These are phyloP conservation scores for Aramus guarauna DNA, from an alignment of 2,113 vertebrate species.

Conservation along the genomic window DNA sequence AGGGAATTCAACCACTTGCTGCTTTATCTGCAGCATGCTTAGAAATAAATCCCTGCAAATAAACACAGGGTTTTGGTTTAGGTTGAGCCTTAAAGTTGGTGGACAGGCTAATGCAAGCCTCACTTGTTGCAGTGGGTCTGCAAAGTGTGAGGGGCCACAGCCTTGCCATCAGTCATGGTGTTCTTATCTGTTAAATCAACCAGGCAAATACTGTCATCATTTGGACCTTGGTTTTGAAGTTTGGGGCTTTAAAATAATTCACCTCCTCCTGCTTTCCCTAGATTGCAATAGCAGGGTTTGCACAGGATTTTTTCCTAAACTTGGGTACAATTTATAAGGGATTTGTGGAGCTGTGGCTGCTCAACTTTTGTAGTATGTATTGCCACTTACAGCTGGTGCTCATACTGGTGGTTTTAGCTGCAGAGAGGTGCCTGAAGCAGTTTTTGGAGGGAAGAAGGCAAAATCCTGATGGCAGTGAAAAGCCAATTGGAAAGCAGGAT, in stretches of 20 bases:
- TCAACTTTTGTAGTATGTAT: not conserved
- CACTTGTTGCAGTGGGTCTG: not conserved
- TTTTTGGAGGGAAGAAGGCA: not conserved
- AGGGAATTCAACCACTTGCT: not conserved
- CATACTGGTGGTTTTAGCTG: not conserved
- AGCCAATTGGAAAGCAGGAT: constrained; percentile 22
- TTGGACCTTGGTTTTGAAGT: not conserved
- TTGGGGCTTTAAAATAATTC: not conserved
- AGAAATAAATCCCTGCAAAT: not conserved
- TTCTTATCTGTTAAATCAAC: not conserved
- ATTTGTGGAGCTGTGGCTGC: not conserved
- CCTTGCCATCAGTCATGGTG: rapidly evolving
- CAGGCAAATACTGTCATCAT: not conserved
- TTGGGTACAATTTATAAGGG: not conserved
- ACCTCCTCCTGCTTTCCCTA: not conserved
- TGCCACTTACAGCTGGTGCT: not conserved
- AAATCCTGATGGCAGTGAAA: not conserved
- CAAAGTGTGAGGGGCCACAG: rapidly evolving
- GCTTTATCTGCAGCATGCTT: not conserved
- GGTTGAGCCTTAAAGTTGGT: not conserved
- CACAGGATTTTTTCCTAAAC: not conserved
- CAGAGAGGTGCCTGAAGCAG: not conserved
- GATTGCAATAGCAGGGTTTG: not conserved
- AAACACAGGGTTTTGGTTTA: not conserved
- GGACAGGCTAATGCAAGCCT: not conserved